A percentile compares a stretch with the other conserved stretches of the same genome.
Conservation (phyloP, 2,113 vertebrate species). For the Rhagologus leucostigma region DNA sequence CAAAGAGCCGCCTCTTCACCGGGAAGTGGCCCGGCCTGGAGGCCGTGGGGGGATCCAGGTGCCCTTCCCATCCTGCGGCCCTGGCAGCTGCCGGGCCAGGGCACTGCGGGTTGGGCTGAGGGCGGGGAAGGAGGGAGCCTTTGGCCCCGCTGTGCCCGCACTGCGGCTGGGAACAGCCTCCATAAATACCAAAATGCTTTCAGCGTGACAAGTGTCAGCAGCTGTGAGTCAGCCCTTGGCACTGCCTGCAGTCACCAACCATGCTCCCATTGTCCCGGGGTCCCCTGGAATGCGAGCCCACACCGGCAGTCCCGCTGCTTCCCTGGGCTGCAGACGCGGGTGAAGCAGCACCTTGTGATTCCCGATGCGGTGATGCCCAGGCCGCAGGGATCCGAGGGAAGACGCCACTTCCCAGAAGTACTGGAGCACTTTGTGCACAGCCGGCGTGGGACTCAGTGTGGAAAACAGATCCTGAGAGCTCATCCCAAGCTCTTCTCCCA, state of each 20-base stretch:
- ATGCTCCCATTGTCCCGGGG: not conserved
- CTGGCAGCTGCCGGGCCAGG: not conserved
- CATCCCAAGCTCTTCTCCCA: not conserved
- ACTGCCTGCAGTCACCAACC: not conserved
- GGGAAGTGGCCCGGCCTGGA: not conserved
- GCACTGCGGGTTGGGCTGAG: not conserved
- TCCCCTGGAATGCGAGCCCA: not conserved
- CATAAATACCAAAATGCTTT: not conserved
- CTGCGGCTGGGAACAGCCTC: not conserved
- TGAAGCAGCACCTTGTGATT: not conserved
- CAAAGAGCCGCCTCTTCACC: not conserved
- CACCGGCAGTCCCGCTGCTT: rapidly evolving
- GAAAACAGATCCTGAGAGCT: not conserved
- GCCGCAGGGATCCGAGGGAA: rapidly evolving
- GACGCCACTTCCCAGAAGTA: not conserved
- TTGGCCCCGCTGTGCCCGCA: not conserved
- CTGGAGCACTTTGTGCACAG: rapidly evolving
- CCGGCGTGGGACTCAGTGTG: rapidly evolving
- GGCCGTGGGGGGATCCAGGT: not conserved
- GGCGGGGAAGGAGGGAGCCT: not conserved
- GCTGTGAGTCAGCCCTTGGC: conserved; percentile 19
- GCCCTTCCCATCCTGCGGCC: not conserved
- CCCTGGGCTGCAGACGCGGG: not conserved
- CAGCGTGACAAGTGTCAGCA: not conserved
- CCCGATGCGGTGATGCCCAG: rapidly evolving